Percentiles rank a stretch among this genome's conserved stretches.
Conservation (phyloP, 2,113 vertebrate genomes). For the Menidia beryllina region DNA sequence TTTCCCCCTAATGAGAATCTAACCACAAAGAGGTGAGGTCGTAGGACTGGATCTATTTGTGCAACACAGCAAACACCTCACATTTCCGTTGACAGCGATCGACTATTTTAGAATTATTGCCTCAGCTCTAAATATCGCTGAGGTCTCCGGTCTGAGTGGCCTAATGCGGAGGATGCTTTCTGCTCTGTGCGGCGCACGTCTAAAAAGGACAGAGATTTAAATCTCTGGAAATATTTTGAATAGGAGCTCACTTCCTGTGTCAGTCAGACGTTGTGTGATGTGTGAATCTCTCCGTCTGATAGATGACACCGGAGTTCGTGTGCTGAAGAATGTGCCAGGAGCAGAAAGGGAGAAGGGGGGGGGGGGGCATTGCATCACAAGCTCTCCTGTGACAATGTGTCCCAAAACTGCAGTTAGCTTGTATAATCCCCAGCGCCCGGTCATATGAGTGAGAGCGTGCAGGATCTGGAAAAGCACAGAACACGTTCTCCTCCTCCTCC, state of each 20-base stretch:
- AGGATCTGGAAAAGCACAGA: conserved; percentile 35
- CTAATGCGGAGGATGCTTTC: conserved; percentile 19
- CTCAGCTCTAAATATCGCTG: background rate
- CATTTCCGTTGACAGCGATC: too few relatives aligned
- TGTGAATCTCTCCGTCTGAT: background rate
- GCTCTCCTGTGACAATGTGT: conserved; percentile 20
- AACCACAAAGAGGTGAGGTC: too few relatives aligned
- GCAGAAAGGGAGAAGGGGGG: conserved; percentile 12
- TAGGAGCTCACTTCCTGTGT: conserved; percentile 15
- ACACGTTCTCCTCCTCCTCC: conserved; percentile 37
- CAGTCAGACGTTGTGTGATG: conserved; percentile 14
- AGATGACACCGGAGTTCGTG: conserved; percentile 1
- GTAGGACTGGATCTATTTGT: too few relatives aligned
- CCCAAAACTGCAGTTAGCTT: conserved; percentile 7
- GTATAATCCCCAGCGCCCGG: conserved; percentile 44
- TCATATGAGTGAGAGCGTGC: conserved; percentile 41
- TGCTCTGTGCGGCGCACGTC: background rate
- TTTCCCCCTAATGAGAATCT: too few relatives aligned
- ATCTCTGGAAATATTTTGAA: conserved; percentile 12
- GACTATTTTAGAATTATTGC: too few relatives aligned
- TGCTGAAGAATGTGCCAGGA: conserved; percentile 9
- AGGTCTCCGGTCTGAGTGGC: conserved; percentile 2
- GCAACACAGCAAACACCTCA: too few relatives aligned
- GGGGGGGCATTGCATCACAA: background rate
- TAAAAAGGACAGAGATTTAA: conserved; percentile 5